Base-by-base conservation (phyloP, 2,113 vertebrate species). In the Melanerpes aurifrons region DNA sequence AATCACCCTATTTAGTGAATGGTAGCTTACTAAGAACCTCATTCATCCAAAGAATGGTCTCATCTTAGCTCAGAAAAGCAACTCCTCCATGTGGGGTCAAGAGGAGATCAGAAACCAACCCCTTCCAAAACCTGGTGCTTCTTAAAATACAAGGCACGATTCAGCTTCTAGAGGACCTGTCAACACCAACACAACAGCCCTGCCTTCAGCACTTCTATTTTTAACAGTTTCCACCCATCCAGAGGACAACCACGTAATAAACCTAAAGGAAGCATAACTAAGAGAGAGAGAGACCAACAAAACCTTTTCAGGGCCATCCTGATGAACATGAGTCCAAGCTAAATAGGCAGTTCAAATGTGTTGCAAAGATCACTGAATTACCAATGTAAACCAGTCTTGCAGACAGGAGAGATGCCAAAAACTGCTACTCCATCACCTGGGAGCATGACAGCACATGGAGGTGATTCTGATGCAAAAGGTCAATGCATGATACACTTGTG, bases 211-310 rank as follows among this genome's bases (percentile, higher is more conserved):
- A 21, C 40, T 75, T 83, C 93, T 95, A 96, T 96, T 96, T 92
- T 96, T 95, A 95, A 77, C 43, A 40, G 89, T 89, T 95, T 92
- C 93, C 93, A 90, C 61, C 88, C 92, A 92, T 32, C 31, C 78
- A 96, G 90, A 70, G 47, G 66, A 90, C 61, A 70, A 48, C 22
- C 68, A 85, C 43, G 82, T 35, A 91, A 68, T 37, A 84, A 86
- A 91, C 28, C 21, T 54, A 81, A 82, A 82, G 50, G 70, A 94
- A 91, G 43, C 16, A 10, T 25, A 91, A 92, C 45, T 29, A 67
- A 81, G 17, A 53, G 64, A 70, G n/a, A 54, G 14, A 53, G 69
- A 71, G 31, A 1, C 47, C 40, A 79, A 79, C 29, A 62, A 45
- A 62, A 56, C 31, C n/a, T 48, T 75, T 59, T 70, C 80, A 70